Conservation (phyloP, 2,797 vertebrate genomes). For the Ptychadena robeensis region DNA sequence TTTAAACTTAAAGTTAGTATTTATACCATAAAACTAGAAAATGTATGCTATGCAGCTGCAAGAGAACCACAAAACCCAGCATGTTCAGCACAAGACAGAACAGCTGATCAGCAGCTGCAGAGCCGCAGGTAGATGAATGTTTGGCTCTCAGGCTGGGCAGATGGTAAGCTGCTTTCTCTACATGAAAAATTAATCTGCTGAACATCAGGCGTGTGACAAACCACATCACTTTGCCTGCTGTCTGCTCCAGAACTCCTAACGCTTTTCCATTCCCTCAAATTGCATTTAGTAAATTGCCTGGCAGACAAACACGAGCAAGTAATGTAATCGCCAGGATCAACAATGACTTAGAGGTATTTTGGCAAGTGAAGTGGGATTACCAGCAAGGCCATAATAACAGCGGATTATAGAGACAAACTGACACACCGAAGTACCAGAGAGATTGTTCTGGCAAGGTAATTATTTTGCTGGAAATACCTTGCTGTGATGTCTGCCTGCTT, state of each 20-base stretch:
- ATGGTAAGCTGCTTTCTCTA: constrained; percentile 61
- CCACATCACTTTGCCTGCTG: constrained; percentile 7
- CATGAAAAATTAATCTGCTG: constrained; percentile 52
- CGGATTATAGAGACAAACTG: constrained; percentile 12
- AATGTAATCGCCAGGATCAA: constrained; percentile 51
- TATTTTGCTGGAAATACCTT: constrained; percentile 19
- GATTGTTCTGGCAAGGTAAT: neutral
- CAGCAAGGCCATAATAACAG: constrained; percentile 18
- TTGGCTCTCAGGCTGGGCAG: constrained; percentile 18
- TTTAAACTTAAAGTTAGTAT: neutral
- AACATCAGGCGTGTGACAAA: constrained; percentile 33
- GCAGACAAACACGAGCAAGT: constrained; percentile 45
- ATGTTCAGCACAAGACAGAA: neutral
- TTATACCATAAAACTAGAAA: neutral
- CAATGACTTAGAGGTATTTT: constrained; percentile 49
- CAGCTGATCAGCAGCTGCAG: neutral
- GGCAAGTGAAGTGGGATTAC: constrained; percentile 54
- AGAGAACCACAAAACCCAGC: neutral
- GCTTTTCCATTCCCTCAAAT: constrained; percentile 42
- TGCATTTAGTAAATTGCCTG: constrained; percentile 55
- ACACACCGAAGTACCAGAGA: neutral
- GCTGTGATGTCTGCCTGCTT: neutral
- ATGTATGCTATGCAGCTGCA: neutral
- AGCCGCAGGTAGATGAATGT: neutral
- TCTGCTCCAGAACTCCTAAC: constrained; percentile 18